phyloP scores from a whole-genome alignment of 2,888 invertebrate genomes.

The Dasysyrphus albostriatus region DNA sequence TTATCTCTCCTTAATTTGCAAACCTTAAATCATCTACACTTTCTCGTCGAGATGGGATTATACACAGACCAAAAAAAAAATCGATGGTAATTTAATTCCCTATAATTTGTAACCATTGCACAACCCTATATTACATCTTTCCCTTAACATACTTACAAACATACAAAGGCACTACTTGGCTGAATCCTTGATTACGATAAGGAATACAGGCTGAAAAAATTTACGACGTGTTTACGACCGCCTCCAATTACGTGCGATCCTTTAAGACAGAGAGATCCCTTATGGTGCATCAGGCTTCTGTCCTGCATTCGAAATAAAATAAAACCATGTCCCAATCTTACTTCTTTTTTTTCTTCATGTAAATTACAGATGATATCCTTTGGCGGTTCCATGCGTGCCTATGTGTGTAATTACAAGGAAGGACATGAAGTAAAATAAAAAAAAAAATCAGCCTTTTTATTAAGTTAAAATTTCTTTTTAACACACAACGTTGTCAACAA shows the following conservation, averaged over 20 bases:
- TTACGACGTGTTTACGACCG: conserved; percentile 72
- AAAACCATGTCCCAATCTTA: conserved; percentile 1
- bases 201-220: conserved; percentile 39
- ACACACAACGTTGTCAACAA: conserved; percentile 55
- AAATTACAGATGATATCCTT: conserved; percentile 57
- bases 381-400: conserved; percentile 40
- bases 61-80: background rate
- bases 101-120: conserved; percentile 50
- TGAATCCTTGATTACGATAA: conserved; percentile 34
- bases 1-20: conserved; percentile 1
- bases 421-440: conserved; percentile 7
- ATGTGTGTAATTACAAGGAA: conserved; percentile 56
- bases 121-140: conserved; percentile 15
- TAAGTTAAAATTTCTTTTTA: conserved; percentile 22
- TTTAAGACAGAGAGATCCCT: conserved; percentile 19
- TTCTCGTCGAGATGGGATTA: background rate
- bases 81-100: conserved; percentile 61
- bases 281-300: conserved; percentile 6
- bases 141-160: conserved; percentile 6
- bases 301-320: background rate
- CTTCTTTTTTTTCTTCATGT: background rate
- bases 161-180: background rate
- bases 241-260: conserved; percentile 64
- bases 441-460: conserved; percentile 1
- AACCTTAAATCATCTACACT: conserved; percentile 39